These are phyloP conservation scores for Bambusicola thoracicus DNA, from an alignment of 2,113 vertebrate species.

Conservation along the genomic window DNA sequence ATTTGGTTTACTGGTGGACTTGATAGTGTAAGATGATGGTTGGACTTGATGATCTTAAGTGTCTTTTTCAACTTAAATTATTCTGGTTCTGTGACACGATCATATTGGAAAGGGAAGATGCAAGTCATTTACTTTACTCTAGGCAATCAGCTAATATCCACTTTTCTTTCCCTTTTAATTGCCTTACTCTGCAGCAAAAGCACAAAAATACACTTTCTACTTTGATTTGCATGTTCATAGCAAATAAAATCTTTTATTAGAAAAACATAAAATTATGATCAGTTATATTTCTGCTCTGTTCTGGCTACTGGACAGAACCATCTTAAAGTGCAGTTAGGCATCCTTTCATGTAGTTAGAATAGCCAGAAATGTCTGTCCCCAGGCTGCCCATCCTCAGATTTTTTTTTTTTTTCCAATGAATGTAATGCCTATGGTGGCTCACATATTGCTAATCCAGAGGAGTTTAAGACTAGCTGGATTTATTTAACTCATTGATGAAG, in stretches of 20 bases:
- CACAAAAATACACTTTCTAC: background rate
- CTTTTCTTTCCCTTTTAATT: background rate
- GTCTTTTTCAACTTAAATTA: background rate
- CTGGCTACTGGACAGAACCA: background rate
- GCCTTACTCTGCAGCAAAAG: background rate
- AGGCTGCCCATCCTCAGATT: background rate
- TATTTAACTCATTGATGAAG: background rate
- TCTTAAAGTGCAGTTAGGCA: background rate
- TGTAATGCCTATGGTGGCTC: background rate
- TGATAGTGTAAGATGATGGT: background rate
- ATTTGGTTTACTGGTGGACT: background rate
- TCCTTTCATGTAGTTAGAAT: background rate
- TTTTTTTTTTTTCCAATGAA: background rate
- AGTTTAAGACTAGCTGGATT: background rate
- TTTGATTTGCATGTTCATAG: background rate
- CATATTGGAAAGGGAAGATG: background rate
- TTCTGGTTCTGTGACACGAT: background rate
- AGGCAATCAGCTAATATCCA: background rate
- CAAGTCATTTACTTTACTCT: background rate
- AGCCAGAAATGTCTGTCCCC: background rate
- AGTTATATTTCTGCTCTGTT: background rate
- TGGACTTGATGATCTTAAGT: background rate
- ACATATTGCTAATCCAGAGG: background rate
- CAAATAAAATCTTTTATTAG: background rate
- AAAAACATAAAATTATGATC: background rate